Conservation (phyloP, 2,888 invertebrate species). For the Galeopsomyia nigrocyanea region DNA sequence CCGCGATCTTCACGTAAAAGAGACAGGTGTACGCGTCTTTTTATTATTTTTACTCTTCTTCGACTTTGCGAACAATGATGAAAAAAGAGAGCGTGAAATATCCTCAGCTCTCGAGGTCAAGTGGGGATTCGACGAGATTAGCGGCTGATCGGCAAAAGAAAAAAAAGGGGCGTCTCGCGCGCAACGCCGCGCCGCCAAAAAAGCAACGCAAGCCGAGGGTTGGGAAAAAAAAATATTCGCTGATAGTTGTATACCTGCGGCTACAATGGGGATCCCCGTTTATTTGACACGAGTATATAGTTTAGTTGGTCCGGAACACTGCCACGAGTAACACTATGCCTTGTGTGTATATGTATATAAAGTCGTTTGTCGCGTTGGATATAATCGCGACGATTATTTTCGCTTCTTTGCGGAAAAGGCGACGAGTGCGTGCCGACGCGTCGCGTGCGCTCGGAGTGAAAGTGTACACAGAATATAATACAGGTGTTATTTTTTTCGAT, state of each 20-base stretch:
- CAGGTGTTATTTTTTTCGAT: slow-evolving; percentile 18
- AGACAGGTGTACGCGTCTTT: slow-evolving; percentile 2
- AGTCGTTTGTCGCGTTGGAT: slow-evolving; percentile 5
- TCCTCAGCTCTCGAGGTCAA: slow-evolving; percentile 37
- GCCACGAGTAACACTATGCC: slow-evolving; percentile 4
- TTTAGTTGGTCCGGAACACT: slow-evolving; percentile 36
- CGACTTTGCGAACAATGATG: not conserved
- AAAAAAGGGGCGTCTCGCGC: not conserved
- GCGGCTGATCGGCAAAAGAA: slow-evolving; percentile 27
- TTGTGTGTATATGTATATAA: not conserved
- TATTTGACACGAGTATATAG: slow-evolving; percentile 19
- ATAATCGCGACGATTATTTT: slow-evolving; percentile 3
- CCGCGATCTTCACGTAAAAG: not conserved
- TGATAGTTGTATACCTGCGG: too few species aligned
- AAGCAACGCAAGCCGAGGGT: too few species aligned
- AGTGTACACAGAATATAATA: not conserved
- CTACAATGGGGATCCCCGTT: slow-evolving; percentile 25
- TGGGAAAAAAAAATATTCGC: too few species aligned
- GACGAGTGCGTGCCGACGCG: too few species aligned
- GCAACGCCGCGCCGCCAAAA: too few species aligned
- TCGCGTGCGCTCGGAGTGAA: not conserved
- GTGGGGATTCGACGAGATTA: slow-evolving; percentile 42
- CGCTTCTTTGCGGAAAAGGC: not conserved
- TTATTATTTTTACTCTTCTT: not conserved
- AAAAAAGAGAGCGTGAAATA: not conserved